Conservation (phyloP, 1,140 invertebrate species). For the Idris sp. region DNA sequence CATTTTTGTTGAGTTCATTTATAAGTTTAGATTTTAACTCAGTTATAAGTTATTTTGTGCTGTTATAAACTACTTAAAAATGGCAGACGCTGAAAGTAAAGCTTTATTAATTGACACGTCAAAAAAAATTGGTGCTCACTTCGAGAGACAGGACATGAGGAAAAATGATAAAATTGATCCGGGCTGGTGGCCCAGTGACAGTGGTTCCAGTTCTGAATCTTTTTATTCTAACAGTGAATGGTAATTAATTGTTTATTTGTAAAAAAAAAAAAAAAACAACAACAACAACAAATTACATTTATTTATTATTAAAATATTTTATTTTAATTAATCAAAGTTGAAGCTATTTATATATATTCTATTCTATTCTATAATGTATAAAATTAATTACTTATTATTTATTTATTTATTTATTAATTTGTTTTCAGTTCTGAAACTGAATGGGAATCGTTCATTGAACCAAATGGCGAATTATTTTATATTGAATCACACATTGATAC, state of each 20-base stretch:
- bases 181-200: conserved; percentile 76
- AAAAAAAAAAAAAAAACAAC: too few relatives aligned
- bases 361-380: too few relatives aligned
- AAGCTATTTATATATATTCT: too few relatives aligned
- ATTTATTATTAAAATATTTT: too few relatives aligned
- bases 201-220: conserved; percentile 74
- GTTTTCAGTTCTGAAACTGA: conserved; percentile 80
- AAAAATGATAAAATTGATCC: conserved; percentile 70
- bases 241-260: conserved; percentile 54
- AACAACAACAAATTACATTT: too few relatives aligned
- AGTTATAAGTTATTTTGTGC: too few relatives aligned
- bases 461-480: conserved; percentile 81
- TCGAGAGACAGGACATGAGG: conserved; percentile 11
- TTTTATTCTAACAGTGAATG: conserved; percentile 74
- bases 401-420: too few relatives aligned
- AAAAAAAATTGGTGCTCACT: conserved; percentile 6
- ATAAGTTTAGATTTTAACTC: too few relatives aligned
- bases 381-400: too few relatives aligned
- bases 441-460: conserved; percentile 81
- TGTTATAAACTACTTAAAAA: conserved; percentile 24
- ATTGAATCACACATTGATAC: conserved; percentile 79
- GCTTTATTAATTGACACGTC: conserved; percentile 24
- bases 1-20: too few relatives aligned
- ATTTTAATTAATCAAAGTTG: too few relatives aligned
- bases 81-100: conserved; percentile 46